Evolutionary conservation across 2,113 vertebrate species (phyloP), one percentile per base, ranked within the genome.

Genomic region (Dromaius novaehollandiae): DNA sequence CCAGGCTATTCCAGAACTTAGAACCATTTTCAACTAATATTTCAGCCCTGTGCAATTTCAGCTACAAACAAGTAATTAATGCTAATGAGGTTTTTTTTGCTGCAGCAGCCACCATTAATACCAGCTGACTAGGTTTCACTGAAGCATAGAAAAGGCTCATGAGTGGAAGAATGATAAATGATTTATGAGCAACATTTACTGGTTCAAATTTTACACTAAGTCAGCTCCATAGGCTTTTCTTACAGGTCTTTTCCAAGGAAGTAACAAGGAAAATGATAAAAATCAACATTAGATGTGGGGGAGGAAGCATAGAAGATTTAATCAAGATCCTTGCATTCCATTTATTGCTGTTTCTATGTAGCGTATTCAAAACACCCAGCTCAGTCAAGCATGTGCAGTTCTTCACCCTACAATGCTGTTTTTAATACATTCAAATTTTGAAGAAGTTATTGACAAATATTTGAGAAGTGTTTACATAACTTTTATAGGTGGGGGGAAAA

Each of bases 171-270:
- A 92, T 80, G 89, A 96, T 96, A 97, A 95, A 97, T 96, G 89
- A 97, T 97, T 97, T 95, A 97, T 94, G 95, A 97, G 89, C 81
- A 95, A 76, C 94, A 95, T 97, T 97, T 96, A 96, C 91, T 74
- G 95, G 86, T 77, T 86, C 80, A 86, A 90, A 53, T 92, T 96
- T 93, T 48, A 70, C 66, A 89, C 84, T 76, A 89, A 91, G 90
- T 22, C 82, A 87, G 88, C 58, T 96, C 91, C 86, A 95, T 14
- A 51, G 93, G 75, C 71, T 96, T 89, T 89, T 87, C 87, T 91
- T 89, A 44, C 71, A 96, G 90, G 88, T 90, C 71, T 88, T 66
- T 87, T 87, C 82, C 64, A 89, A 89, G 85, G 86, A 76, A 92
- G 38, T 71, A n/a, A 90, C 91, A 89, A 79, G 65, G 82, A 93